phyloP scores from a whole-genome alignment of 2,888 invertebrate genomes.

The Caenorhabditis sp. region DNA sequence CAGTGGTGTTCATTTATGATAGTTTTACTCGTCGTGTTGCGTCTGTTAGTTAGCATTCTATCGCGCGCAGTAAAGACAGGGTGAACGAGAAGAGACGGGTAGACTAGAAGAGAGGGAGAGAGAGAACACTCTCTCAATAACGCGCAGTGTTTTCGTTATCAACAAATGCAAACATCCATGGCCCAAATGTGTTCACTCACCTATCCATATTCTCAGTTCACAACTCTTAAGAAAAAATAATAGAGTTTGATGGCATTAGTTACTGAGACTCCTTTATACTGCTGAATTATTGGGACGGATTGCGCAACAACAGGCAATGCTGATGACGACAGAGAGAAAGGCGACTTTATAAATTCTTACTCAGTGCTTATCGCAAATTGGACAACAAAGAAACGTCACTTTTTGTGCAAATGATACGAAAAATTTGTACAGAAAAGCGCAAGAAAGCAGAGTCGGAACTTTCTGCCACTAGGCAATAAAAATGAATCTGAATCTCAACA shows the following conservation, averaged over 20 bases:
- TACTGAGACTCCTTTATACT: too few species aligned
- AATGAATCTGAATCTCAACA: too few species aligned
- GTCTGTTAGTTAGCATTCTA: not conserved
- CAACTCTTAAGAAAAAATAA: too few species aligned
- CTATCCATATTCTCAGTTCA: conserved; percentile 18
- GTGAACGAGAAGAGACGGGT: conserved; percentile 12
- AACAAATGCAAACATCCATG: conserved; percentile 5
- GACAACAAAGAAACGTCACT: conserved; percentile 40
- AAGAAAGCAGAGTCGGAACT: too few species aligned
- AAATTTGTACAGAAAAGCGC: too few species aligned
- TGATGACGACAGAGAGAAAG: conserved; percentile 24
- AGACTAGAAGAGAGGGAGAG: not conserved
- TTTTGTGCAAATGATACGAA: too few species aligned
- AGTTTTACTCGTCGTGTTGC: not conserved
- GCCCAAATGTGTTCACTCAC: conserved; percentile 14
- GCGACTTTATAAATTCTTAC: conserved; percentile 16
- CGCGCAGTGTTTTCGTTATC: not conserved
- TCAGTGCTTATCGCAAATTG: too few species aligned
- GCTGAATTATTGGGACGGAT: conserved; percentile 28
- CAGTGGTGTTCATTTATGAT: conserved; percentile 6
- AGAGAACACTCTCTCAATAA: not conserved
- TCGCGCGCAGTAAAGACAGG: not conserved
- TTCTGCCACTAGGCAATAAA: too few species aligned
- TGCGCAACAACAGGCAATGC: conserved; percentile 47
- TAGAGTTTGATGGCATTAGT: too few species aligned